These are phyloP conservation scores for Toxotes jaculatrix DNA, from an alignment of 2,113 vertebrate species.

Conservation along the genomic window DNA sequence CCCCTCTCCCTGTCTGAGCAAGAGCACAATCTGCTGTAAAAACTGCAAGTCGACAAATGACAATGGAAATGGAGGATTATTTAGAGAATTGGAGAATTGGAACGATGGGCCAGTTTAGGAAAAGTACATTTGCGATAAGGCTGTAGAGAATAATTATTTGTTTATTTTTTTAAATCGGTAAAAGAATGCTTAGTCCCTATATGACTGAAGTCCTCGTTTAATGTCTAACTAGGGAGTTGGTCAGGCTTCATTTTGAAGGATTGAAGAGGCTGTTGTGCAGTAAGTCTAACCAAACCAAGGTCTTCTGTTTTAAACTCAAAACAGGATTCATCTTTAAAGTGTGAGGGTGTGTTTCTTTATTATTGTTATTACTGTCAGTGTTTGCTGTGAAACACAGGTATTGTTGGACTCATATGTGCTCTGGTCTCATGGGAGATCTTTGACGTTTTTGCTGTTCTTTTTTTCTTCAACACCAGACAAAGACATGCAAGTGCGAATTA, in stretches of 20 bases:
- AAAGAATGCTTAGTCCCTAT: background rate
- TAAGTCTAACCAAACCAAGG: background rate
- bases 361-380: background rate
- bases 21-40: slow-evolving; percentile 25
- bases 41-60: background rate
- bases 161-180: background rate
- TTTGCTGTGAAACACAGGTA: background rate
- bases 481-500: background rate
- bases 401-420: background rate
- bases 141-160: background rate
- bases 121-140: slow-evolving; percentile 2
- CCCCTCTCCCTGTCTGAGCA: slow-evolving; percentile 10
- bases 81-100: background rate
- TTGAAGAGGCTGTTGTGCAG: background rate
- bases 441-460: background rate
- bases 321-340: slow-evolving; percentile 4
- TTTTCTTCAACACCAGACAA: background rate
- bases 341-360: background rate
- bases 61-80: slow-evolving; percentile 19
- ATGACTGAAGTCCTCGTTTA: background rate
- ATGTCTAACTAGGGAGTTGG: background rate
- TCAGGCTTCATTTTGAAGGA: background rate
- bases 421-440: slow-evolving; percentile 1
- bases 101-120: background rate
- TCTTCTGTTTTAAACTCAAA: slow-evolving; percentile 5